phyloP scores from a whole-genome alignment of 92 coral and sea anemone genomes.

The Phenganax subtilis region DNA sequence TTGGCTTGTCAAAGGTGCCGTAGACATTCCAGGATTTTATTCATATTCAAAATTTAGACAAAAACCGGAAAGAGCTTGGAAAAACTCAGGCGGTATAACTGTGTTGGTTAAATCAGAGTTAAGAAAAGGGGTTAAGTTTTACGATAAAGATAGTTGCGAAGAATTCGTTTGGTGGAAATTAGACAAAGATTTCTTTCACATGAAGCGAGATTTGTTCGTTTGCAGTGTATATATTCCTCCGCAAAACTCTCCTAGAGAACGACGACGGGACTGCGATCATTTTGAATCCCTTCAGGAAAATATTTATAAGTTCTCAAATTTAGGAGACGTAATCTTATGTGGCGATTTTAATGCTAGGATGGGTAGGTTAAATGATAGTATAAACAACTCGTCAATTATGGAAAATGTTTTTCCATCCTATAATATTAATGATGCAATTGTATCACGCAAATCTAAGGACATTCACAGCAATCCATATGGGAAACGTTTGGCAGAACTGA shows the following conservation, averaged over 20 bases:
- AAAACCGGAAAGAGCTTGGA: conserved; percentile 8
- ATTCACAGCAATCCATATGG: not conserved
- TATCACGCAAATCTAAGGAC: not conserved
- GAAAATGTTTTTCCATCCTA: not conserved
- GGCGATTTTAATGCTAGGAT: too few relatives aligned
- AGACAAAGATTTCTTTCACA: conserved; percentile 4
- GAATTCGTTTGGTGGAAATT: conserved; percentile 34
- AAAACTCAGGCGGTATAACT: conserved; percentile 34
- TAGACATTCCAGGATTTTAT: conserved; percentile 20
- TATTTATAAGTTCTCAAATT: conserved; percentile 21
- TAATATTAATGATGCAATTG: not conserved
- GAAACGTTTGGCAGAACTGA: not conserved
- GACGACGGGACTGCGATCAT: conserved; percentile 24
- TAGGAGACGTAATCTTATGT: not conserved
- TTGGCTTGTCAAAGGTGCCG: conserved; percentile 3
- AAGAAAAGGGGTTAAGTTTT: conserved; percentile 28
- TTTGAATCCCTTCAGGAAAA: conserved; percentile 33
- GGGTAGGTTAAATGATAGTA: not conserved
- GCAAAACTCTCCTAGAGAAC: conserved; percentile 32
- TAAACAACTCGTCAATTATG: not conserved
- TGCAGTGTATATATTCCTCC: conserved; percentile 33
- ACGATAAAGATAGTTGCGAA: conserved; percentile 23
- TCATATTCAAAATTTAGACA: conserved; percentile 27
- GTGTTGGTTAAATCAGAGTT: conserved; percentile 32
- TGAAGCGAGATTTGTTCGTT: not conserved